Conservation (phyloP, 2,113 vertebrate species). For the Hypanus sabinus region DNA sequence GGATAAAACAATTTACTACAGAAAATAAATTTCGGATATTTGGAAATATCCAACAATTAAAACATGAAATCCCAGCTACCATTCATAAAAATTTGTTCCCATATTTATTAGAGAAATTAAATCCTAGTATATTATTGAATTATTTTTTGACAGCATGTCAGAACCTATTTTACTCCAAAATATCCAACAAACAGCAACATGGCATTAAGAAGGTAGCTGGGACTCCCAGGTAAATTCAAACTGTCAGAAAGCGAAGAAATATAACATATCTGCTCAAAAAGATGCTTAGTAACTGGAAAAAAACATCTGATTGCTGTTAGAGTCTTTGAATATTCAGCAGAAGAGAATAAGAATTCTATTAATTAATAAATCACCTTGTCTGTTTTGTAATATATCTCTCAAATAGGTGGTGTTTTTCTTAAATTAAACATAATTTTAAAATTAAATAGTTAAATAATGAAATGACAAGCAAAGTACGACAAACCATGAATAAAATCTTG, state of each 20-base stretch:
- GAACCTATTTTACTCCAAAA: no score
- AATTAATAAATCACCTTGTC: background rate
- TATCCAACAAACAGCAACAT: background rate
- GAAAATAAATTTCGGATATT: no score
- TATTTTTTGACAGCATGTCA: no score
- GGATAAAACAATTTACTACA: no score
- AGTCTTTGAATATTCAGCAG: background rate
- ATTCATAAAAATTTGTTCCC: no score
- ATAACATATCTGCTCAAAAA: background rate
- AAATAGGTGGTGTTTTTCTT: background rate
- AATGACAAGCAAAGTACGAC: background rate
- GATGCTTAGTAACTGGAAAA: background rate
- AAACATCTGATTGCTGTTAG: background rate
- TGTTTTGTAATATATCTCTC: background rate
- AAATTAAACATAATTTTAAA: background rate
- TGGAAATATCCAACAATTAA: no score
- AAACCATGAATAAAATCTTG: background rate
- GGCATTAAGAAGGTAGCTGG: background rate
- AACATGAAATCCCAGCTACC: no score
- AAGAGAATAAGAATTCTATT: background rate
- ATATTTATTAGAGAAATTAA: no score
- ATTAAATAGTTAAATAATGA: background rate
- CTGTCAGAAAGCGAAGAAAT: background rate
- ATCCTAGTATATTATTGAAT: no score
- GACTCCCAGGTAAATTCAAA: background rate